A percentile compares a stretch with the other conserved stretches of the same genome.
These are phyloP conservation scores for Axinella damicornis DNA, from an alignment of 37 sponge, comb jelly and placozoan species.

Conservation along the genomic window DNA sequence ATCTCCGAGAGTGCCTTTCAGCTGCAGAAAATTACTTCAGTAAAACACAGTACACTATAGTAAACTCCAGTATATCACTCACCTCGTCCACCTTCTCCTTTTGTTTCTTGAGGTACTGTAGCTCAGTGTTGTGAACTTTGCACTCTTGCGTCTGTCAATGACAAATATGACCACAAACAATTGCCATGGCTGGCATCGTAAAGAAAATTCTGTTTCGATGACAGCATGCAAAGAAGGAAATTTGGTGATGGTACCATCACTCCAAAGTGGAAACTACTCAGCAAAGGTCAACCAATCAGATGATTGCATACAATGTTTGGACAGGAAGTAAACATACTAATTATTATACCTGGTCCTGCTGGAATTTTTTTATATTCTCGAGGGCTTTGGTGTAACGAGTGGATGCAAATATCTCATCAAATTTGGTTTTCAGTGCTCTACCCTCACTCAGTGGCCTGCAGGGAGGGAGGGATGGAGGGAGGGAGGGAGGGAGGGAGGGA, in stretches of 20 bases:
- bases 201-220: too few relatives aligned
- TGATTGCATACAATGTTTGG: too few relatives aligned
- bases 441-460: conserved; percentile 94
- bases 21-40: conserved; percentile 37
- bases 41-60: too few relatives aligned
- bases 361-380: conserved; percentile 73
- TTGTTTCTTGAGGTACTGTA: conserved; percentile 71
- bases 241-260: too few relatives aligned
- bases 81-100: conserved; percentile 84
- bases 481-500: too few relatives aligned
- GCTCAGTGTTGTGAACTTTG: conserved; percentile 52
- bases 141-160: conserved; percentile 37
- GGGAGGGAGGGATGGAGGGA: neutral
- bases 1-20: conserved; percentile 50
- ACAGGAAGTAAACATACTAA: too few relatives aligned
- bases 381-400: conserved; percentile 84
- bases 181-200: too few relatives aligned
- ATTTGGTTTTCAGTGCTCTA: conserved; percentile 90
- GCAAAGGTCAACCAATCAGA: too few relatives aligned
- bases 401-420: conserved; percentile 98
- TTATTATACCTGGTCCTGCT: conserved; percentile 68
- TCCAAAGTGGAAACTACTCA: too few relatives aligned
- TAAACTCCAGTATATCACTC: neutral
- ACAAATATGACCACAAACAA: too few relatives aligned
- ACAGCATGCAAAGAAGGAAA: neutral